phyloP scores from a whole-genome alignment of 2,888 invertebrate genomes.

The Margaritifera margaritifera region DNA sequence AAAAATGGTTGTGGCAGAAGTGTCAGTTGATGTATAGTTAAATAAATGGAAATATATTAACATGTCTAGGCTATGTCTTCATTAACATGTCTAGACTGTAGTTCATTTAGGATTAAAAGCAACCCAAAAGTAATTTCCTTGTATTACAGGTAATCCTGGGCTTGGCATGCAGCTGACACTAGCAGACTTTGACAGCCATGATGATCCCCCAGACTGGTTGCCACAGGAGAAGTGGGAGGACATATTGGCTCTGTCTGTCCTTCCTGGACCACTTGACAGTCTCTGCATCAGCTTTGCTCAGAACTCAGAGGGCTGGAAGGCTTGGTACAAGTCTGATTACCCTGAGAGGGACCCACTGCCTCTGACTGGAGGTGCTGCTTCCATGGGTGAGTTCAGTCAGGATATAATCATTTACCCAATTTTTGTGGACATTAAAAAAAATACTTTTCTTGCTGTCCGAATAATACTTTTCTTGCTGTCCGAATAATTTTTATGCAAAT shows the following conservation, averaged over 20 bases:
- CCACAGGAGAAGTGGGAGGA: slow-evolving; percentile 71
- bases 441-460: background rate
- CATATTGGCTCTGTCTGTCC: slow-evolving; percentile 69
- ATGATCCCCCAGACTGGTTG: slow-evolving; percentile 64
- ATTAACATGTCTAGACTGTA: too few species aligned
- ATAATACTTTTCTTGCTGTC: background rate
- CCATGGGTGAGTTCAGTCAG: slow-evolving; percentile 28
- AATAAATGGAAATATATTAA: too few species aligned
- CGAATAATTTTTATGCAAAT: too few species aligned
- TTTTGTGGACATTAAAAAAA: background rate
- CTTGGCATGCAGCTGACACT: slow-evolving; percentile 69
- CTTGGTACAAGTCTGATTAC: slow-evolving; percentile 61
- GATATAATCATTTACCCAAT: background rate
- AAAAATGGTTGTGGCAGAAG: too few species aligned
- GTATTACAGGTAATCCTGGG: slow-evolving; percentile 67
- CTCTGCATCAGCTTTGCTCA: slow-evolving; percentile 67
- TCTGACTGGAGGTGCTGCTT: slow-evolving; percentile 29
- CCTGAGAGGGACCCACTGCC: slow-evolving; percentile 66
- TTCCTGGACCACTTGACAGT: slow-evolving; percentile 69
- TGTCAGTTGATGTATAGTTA: too few species aligned
- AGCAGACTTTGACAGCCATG: slow-evolving; percentile 68
- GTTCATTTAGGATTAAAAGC: too few species aligned
- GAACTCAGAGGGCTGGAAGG: slow-evolving; percentile 63
- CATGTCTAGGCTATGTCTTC: too few species aligned
- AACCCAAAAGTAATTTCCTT: background rate